Evolutionary conservation across 2,888 invertebrate genomes (phyloP), one percentile per base, ranked within the genome.

Genomic region (Enchytraeus crypticus): DNA sequence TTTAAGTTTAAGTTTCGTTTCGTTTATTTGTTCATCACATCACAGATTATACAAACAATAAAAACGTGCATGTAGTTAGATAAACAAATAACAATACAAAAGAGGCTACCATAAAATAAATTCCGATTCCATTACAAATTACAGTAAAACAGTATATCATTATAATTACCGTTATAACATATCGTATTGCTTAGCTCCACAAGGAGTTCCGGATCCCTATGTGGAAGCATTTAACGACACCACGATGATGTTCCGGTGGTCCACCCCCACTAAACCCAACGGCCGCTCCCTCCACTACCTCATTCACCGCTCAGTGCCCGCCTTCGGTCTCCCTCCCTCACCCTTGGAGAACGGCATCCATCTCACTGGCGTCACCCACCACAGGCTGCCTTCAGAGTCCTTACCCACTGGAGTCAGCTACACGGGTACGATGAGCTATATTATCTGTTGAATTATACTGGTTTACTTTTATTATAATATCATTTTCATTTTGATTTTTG

Each of bases 281-380:
- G 77, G 76, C 32, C 77, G 77, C 4, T 47, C 60, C 0, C 76
- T 76, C 0, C 33, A 58, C n/a, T 79, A 78, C 66, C 68, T 66
- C 1, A 65, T 79, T 32, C 68, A 73, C 62, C 71, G 77, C 53
- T 73, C 72, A 1, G 69, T 66, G 29, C 72, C 74, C 14, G 71
- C 78, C 11, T 71, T 79, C 38, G 75, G 72, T 61, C 71, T 69
- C 63, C 77, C 78, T 0, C 74, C 78, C 2, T 65, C 66, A 0
- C 67, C 68, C n/a, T 74, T 78, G 11, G 70, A 71, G 46, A 66
- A 64, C 14, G 79, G 78, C 18, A 57, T 57, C n/a, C 38, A 46
- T 21, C 75, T 78, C 57, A 72, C 76, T 14, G 79, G 79, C 0
- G 71, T 71, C 21, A 77, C 77, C 5, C 76, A 76, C 64, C 76